Conservation (phyloP, 2,113 vertebrate genomes). For the Cyrtonyx montezumae region DNA sequence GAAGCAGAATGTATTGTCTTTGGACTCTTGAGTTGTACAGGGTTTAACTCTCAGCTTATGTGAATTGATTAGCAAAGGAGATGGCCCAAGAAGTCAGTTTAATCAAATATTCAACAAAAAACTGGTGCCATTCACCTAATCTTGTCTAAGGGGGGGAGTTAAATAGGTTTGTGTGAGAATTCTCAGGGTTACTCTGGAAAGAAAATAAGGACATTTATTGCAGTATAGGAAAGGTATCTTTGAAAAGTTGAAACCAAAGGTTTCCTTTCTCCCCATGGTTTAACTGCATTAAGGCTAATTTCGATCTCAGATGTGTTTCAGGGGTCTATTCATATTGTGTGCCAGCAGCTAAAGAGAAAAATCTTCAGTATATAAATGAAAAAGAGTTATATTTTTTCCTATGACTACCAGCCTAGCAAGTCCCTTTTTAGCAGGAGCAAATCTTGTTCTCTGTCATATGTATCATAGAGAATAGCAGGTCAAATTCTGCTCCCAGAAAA, state of each 20-base stretch:
- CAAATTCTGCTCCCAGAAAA: conserved; percentile 3
- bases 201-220: background rate
- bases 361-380: background rate
- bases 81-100: background rate
- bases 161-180: background rate
- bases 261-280: background rate
- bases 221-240: background rate
- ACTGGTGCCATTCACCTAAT: background rate
- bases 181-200: background rate
- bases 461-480: background rate
- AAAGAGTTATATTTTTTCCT: background rate
- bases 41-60: background rate
- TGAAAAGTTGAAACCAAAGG: background rate
- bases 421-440: background rate
- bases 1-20: background rate
- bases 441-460: background rate
- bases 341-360: conserved; percentile 2
- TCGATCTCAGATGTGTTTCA: background rate
- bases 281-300: background rate
- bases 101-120: background rate
- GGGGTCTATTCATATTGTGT: background rate
- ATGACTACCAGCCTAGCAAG: background rate
- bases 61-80: background rate
- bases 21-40: background rate
- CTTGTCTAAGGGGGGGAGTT: background rate